Percentiles rank a stretch among this genome's conserved stretches.
Evolutionary conservation across 2,888 invertebrate species (phyloP).

Genomic region (Creontiades dilutus): DNA sequence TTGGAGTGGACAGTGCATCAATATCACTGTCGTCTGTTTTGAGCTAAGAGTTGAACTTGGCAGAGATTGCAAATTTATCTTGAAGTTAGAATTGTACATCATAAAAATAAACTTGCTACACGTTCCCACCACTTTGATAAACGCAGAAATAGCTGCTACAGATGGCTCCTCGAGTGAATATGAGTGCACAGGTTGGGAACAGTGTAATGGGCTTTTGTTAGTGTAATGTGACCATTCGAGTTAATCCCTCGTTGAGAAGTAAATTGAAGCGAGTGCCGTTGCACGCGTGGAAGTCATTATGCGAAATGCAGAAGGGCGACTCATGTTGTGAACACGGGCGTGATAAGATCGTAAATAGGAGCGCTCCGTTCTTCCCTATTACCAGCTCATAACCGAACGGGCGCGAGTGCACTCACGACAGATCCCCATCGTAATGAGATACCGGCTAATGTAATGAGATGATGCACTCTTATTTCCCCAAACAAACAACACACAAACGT

Average conservation of each 20-base stretch:
- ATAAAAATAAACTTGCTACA: too few relatives aligned
- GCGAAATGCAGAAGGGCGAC: neutral
- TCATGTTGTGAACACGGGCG: constrained; percentile 20
- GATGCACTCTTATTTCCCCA: neutral
- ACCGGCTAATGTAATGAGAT: neutral
- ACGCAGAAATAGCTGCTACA: too few relatives aligned
- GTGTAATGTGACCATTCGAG: neutral
- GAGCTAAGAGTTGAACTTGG: too few relatives aligned
- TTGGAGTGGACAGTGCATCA: too few relatives aligned
- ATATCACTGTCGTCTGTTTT: too few relatives aligned
- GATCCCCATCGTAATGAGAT: neutral
- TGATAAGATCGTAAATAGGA: neutral
- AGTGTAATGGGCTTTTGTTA: too few relatives aligned
- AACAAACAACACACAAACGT: too few relatives aligned
- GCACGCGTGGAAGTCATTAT: constrained; percentile 22
- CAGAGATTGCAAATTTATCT: too few relatives aligned
- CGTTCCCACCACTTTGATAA: too few relatives aligned
- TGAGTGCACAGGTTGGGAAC: too few relatives aligned
- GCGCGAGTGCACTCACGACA: constrained; percentile 7
- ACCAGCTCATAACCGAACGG: constrained; percentile 3
- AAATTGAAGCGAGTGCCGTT: neutral
- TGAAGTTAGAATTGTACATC: too few relatives aligned
- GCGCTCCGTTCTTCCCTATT: neutral
- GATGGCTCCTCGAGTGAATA: too few relatives aligned
- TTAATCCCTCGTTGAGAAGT: neutral